Evolutionary conservation across 2,113 vertebrate species (phyloP), one percentile per base, ranked within the genome.

Genomic region (Paracanthobrama guichenoti): DNA sequence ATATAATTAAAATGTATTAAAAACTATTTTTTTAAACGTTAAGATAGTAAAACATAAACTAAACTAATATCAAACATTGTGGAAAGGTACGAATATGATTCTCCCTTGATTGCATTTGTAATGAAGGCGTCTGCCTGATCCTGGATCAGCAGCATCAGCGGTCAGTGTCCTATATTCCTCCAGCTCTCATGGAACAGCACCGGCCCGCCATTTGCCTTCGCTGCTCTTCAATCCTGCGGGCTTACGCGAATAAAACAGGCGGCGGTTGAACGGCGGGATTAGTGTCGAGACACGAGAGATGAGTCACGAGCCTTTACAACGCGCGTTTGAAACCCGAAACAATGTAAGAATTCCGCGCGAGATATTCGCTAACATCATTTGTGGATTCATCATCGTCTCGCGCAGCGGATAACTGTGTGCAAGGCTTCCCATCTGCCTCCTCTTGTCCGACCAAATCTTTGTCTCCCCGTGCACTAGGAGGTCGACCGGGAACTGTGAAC

Each of bases 121-220:
- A 60, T 7, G 11, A 28, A 46, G 16, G 64, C 13, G 73, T 66
- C 48, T 13, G 90, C 80, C 91, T 91, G 90, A 91, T 85, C 84
- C 86, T 14, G 85, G 85, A 87, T 91, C 90, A 87, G 86, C 80
- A 24, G 86, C 76, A 78, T 35, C 67, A 83, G 74, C 44, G 79
- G 79, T 13, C 62, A 75, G 83, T 85, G 86, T 87, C 81, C 88
- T 86, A 85, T 83, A 87, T 88, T 66, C 86, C 26, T 78, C 81
- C 69, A 67, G 64, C 79, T 84, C 72, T 84, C n/a, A 78, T 59
- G 87, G 72, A 86, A 50, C 86, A 87, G 94, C 93, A 92, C 90
- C 89, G 86, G 88, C 94, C 94, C 95, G 96, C 97, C 97, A 98
- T 98, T 97, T 93, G 86, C 91, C 88, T 89, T 86, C 85, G 87